These are phyloP conservation scores for Stratiolaelaps scimitus DNA, from an alignment of 1,140 invertebrate species.

Conservation along the genomic window DNA sequence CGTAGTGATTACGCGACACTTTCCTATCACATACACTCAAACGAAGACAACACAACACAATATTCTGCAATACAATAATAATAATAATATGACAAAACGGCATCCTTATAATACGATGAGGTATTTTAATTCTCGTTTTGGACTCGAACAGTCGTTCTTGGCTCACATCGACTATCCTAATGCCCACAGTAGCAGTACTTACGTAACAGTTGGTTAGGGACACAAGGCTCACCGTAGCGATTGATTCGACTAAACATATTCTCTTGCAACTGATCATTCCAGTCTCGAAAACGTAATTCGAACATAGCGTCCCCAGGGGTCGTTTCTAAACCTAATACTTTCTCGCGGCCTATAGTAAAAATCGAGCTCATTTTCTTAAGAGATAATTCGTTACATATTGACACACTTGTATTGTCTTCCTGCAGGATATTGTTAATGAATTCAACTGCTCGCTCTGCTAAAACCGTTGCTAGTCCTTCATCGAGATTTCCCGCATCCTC, in stretches of 20 bases:
- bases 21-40: too few species aligned
- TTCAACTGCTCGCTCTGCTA: background rate
- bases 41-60: too few species aligned
- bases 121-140: too few species aligned
- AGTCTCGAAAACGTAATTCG: background rate
- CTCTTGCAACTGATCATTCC: background rate
- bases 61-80: too few species aligned
- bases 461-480: background rate
- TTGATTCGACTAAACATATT: constrained; percentile 18
- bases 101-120: too few species aligned
- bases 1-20: too few species aligned
- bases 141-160: too few species aligned
- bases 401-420: background rate
- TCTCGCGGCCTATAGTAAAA: background rate
- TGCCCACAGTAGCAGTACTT: constrained; percentile 5
- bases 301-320: background rate
- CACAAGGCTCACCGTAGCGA: constrained; percentile 10
- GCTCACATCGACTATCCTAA: too few species aligned
- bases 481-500: background rate
- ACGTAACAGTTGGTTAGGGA: background rate
- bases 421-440: background rate
- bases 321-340: constrained; percentile 9
- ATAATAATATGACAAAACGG: too few species aligned
- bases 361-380: background rate
- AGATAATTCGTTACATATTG: background rate